Percentiles rank a stretch among this genome's conserved stretches.
Evolutionary conservation across 2,797 vertebrate genomes (phyloP).

Genomic region (Halcyon smyrnensis): DNA sequence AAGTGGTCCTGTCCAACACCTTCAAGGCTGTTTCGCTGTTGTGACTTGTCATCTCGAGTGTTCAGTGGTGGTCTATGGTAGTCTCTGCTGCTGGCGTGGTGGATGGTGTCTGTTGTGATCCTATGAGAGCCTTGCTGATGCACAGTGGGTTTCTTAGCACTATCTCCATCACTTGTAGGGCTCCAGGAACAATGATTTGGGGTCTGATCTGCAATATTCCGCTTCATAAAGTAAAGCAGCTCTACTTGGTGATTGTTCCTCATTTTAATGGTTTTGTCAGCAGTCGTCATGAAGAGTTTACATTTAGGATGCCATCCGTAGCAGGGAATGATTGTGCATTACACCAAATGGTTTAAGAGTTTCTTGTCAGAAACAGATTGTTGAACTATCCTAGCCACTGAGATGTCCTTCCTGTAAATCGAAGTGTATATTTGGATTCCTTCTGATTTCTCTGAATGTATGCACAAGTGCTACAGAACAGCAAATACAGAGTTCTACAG

Average conservation of each 20-base stretch:
- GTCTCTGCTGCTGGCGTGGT: neutral
- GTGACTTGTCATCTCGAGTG: neutral
- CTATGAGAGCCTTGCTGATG: fast-evolving
- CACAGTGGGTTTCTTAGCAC: neutral
- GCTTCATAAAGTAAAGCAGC: neutral
- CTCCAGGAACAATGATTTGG: neutral
- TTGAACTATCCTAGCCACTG: neutral
- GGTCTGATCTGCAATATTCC: neutral
- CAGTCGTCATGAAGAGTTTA: neutral
- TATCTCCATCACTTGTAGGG: neutral
- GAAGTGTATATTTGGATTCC: neutral
- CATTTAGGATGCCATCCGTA: fast-evolving
- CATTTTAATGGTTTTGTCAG: neutral
- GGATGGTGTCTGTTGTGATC: neutral
- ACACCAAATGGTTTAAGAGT: neutral
- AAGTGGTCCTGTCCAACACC: neutral
- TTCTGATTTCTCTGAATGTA: neutral
- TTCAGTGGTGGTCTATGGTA: neutral
- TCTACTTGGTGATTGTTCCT: neutral
- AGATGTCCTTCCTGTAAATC: neutral
- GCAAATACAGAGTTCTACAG: neutral
- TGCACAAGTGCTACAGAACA: neutral
- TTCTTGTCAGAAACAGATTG: neutral
- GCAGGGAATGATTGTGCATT: neutral
- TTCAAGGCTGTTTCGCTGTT: neutral